phyloP scores from a whole-genome alignment of 1,140 invertebrate genomes.

The Hesperophylax magnus region DNA sequence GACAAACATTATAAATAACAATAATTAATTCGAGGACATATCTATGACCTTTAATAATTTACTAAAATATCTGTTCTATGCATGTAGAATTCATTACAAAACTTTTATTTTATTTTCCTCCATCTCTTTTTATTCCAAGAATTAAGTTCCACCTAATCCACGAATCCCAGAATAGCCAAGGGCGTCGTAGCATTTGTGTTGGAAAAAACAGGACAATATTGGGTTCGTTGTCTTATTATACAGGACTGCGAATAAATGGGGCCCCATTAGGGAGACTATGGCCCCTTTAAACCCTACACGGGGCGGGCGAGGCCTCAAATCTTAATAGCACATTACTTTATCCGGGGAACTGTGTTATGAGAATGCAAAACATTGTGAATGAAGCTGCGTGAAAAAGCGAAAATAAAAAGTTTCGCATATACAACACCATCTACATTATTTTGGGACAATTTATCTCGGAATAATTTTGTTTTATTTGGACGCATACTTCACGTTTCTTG shows the following conservation, averaged over 20 bases:
- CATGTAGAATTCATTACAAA: too few species aligned
- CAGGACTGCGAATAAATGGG: constrained; percentile 16
- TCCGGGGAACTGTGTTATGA: constrained; percentile 18
- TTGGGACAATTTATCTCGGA: too few species aligned
- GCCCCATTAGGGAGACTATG: constrained; percentile 23
- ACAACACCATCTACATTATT: too few species aligned
- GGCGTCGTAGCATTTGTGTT: constrained; percentile 23
- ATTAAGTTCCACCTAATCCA: constrained; percentile 31
- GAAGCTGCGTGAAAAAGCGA: constrained; percentile 11
- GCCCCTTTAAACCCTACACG: constrained; percentile 28
- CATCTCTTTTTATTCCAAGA: not conserved
- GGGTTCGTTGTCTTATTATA: constrained; percentile 25
- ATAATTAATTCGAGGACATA: too few species aligned
- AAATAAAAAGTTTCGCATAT: too few species aligned
- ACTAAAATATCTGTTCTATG: too few species aligned
- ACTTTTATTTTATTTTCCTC: too few species aligned
- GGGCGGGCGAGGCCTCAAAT: constrained; percentile 14
- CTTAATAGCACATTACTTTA: constrained; percentile 33
- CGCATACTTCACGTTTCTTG: too few species aligned
- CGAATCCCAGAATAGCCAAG: not conserved
- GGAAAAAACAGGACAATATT: constrained; percentile 31
- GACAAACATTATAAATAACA: too few species aligned
- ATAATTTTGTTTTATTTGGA: too few species aligned
- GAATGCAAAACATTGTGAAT: constrained; percentile 27
- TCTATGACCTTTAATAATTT: too few species aligned